Evolutionary conservation across 2,888 invertebrate genomes (phyloP).

Genomic region (Yponomeuta plumbellus): DNA sequence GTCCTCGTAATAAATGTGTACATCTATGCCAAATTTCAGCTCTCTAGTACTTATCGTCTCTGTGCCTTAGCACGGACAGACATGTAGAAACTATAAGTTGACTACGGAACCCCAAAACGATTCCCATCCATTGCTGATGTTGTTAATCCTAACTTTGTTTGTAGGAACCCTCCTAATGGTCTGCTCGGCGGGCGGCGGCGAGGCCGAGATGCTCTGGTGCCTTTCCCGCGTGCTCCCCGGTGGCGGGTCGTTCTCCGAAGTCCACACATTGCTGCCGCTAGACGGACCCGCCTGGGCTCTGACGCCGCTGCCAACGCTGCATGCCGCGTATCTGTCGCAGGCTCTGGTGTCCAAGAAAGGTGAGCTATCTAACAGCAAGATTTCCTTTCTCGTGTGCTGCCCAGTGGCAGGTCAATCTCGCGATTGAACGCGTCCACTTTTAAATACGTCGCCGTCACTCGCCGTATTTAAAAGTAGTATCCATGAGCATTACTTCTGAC

Average conservation of each 20-base stretch:
- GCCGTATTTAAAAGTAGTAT: too few species aligned
- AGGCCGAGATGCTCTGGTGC: conserved; percentile 71
- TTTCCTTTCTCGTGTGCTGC: conserved; percentile 77
- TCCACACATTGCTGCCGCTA: conserved; percentile 84
- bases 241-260: conserved; percentile 84
- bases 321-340: conserved; percentile 47
- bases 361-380: conserved; percentile 38
- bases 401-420: conserved; percentile 81
- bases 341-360: conserved; percentile 56
- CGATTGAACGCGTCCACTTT: too few species aligned
- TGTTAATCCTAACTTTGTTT: too few species aligned
- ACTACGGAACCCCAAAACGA: too few species aligned
- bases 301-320: conserved; percentile 51
- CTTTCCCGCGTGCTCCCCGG: conserved; percentile 80
- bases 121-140: too few species aligned
- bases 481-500: too few species aligned
- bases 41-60: too few species aligned
- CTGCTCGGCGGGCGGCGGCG: conserved; percentile 62
- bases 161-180: conserved; percentile 74
- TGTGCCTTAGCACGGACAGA: too few species aligned
- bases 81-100: too few species aligned
- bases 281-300: conserved; percentile 95
- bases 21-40: too few species aligned
- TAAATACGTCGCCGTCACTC: too few species aligned
- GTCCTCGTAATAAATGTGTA: too few species aligned